Evolutionary conservation across 2,797 vertebrate genomes (phyloP).

Genomic region (Epinephelus malabaricus): DNA sequence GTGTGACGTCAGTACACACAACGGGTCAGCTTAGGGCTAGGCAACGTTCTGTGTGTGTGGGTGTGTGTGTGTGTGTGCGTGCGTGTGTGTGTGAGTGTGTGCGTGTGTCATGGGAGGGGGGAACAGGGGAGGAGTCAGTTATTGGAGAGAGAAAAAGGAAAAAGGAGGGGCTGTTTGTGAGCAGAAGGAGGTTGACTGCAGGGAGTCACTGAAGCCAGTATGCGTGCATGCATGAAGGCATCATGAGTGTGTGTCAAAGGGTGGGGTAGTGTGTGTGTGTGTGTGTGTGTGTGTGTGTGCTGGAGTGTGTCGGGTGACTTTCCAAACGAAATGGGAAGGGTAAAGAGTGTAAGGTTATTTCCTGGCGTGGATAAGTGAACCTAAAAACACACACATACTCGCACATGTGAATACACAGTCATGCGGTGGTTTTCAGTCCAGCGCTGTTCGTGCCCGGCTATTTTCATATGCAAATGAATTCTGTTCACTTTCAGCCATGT

Average conservation of each 20-base stretch:
- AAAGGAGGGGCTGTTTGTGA: constrained; percentile 81
- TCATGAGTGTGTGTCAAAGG: constrained; percentile 74
- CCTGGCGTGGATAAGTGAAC: constrained; percentile 67
- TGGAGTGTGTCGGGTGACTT: constrained; percentile 72
- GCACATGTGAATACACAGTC: constrained; percentile 39
- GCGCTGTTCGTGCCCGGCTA: constrained; percentile 42
- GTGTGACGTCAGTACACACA: constrained; percentile 85
- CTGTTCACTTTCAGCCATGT: constrained; percentile 53
- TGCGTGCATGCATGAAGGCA: constrained; percentile 78
- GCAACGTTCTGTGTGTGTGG: constrained; percentile 61
- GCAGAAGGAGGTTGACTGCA: constrained; percentile 80
- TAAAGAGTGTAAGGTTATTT: constrained; percentile 78
- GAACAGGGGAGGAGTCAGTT: constrained; percentile 70
- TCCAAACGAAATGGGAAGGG: constrained; percentile 75
- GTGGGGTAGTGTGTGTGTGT: constrained; percentile 52
- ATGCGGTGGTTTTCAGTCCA: constrained; percentile 44
- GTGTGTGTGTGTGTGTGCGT: constrained; percentile 6
- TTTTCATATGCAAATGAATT: constrained; percentile 67
- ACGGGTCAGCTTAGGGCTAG: constrained; percentile 85
- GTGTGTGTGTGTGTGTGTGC: constrained; percentile 19
- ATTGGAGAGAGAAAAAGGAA: constrained; percentile 79
- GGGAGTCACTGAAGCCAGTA: constrained; percentile 78
- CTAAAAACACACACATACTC: constrained; percentile 52
- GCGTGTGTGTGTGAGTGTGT: constrained; percentile 45
- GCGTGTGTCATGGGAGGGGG: constrained; percentile 65